Evolutionary conservation across 1,140 invertebrate species (phyloP).

Genomic region (Macrotrachela quadricornifera): DNA sequence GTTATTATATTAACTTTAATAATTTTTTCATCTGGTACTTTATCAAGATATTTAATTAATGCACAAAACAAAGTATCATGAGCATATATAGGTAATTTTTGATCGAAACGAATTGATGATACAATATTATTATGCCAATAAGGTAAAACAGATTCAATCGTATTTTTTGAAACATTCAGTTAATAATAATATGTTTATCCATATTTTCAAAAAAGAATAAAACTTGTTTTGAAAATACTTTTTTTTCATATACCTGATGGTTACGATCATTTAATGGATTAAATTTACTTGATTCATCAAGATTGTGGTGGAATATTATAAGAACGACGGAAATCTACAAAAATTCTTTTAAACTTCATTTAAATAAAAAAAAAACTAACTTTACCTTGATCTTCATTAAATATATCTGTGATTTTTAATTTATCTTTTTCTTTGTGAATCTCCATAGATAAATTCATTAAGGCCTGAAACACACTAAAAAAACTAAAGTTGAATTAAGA

Average conservation of each 20-base stretch:
- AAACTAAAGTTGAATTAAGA: no score
- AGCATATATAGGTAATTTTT: slow-evolving; percentile 70
- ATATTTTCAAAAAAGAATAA: slow-evolving; percentile 14
- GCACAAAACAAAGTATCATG: slow-evolving; percentile 83
- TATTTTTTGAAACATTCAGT: slow-evolving; percentile 74
- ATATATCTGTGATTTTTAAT: no score
- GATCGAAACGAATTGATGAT: slow-evolving; percentile 46
- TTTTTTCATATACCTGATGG: slow-evolving; percentile 17
- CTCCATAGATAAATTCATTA: no score
- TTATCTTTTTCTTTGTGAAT: no score
- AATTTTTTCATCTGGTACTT: slow-evolving; percentile 62
- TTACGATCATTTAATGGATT: slow-evolving; percentile 29
- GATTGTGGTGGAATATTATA: no score
- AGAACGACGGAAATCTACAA: no score
- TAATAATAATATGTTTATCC: slow-evolving; percentile 56
- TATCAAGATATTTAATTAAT: slow-evolving; percentile 83
- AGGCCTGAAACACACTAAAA: no score
- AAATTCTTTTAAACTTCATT: no score
- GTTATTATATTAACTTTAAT: slow-evolving; percentile 78
- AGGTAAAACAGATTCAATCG: slow-evolving; percentile 43
- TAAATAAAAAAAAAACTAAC: no score
- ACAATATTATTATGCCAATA: slow-evolving; percentile 89
- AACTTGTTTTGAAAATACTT: neutral
- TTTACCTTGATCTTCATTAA: no score
- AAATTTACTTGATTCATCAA: no score